Evolutionary conservation across 2,113 vertebrate genomes (phyloP).

Genomic region (Brachypodius melanocephalos): DNA sequence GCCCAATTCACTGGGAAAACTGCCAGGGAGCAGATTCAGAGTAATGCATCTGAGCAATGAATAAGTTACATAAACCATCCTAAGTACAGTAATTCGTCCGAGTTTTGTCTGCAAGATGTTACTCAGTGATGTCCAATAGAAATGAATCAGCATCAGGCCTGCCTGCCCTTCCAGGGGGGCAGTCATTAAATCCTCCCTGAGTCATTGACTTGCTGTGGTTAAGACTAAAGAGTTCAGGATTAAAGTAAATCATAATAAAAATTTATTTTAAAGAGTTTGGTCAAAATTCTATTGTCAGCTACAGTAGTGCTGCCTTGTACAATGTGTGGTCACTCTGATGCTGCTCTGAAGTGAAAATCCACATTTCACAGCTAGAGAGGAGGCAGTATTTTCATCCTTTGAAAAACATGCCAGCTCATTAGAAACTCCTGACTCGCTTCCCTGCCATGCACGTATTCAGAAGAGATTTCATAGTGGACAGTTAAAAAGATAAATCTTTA

Average conservation of each 20-base stretch:
- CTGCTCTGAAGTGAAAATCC: background rate
- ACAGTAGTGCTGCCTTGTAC: background rate
- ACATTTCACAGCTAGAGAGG: background rate
- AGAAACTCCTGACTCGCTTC: background rate
- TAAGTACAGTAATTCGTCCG: background rate
- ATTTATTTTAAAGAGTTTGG: background rate
- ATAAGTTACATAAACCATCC: background rate
- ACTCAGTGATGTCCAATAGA: background rate
- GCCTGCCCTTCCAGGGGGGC: background rate
- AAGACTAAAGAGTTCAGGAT: background rate
- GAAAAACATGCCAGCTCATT: background rate
- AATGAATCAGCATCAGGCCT: background rate
- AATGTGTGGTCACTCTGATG: background rate
- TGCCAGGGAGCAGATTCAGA: background rate
- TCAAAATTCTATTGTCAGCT: background rate
- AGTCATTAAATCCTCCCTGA: background rate
- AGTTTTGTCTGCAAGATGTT: conserved; percentile 17
- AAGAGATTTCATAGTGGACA: background rate
- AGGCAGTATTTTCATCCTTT: background rate
- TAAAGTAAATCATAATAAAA: background rate
- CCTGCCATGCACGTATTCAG: background rate
- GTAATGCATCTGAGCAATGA: background rate
- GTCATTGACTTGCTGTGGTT: background rate
- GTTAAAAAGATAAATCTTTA: background rate
- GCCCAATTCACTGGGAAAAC: background rate